Evolutionary conservation across 2,113 vertebrate genomes (phyloP).

Genomic region (Campylomormyrus numenius): DNA sequence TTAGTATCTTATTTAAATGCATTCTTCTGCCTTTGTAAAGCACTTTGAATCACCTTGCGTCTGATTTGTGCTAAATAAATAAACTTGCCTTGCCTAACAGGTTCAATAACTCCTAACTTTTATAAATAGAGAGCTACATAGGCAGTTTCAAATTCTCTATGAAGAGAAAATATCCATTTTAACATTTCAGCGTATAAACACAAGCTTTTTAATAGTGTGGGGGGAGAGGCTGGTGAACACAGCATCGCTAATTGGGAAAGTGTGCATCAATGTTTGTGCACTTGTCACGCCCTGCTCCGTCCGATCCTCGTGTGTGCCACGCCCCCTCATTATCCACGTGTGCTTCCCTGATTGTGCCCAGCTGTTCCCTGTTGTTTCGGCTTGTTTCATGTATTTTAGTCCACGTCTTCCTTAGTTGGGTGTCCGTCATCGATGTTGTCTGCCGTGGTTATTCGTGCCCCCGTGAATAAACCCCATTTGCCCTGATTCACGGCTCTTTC

Average conservation of each 20-base stretch:
- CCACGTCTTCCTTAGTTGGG: no score
- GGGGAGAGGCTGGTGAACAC: neutral
- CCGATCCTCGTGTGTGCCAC: no score
- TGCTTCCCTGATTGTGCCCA: no score
- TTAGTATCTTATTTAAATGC: neutral
- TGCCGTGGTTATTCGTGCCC: no score
- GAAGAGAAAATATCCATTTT: neutral
- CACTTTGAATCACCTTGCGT: neutral
- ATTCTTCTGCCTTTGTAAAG: neutral
- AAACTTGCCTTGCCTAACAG: neutral
- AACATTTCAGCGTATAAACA: neutral
- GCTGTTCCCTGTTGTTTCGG: no score
- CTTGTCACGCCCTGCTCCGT: no score
- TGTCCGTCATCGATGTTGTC: no score
- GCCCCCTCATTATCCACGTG: no score
- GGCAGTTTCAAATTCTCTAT: neutral
- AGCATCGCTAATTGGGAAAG: neutral
- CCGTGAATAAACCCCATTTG: no score
- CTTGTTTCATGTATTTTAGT: no score
- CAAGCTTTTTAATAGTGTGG: neutral
- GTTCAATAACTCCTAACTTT: neutral
- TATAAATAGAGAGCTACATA: neutral
- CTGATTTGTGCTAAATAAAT: neutral
- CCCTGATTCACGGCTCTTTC: no score
- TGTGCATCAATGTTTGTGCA: neutral